These are phyloP conservation scores for Ceratotherium simum DNA, from an alignment of 2,113 vertebrate species.

Conservation along the genomic window DNA sequence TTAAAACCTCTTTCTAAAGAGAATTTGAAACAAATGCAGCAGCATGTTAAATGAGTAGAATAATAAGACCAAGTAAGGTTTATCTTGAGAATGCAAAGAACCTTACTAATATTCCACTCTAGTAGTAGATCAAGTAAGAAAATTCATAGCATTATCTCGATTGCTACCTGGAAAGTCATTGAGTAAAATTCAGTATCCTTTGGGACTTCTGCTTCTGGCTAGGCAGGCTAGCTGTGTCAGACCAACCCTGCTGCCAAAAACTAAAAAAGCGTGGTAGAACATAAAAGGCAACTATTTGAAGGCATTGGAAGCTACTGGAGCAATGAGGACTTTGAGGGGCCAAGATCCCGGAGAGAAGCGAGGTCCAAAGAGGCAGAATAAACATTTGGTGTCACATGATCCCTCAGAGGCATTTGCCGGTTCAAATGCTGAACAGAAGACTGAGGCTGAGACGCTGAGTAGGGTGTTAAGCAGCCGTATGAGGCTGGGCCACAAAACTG, in stretches of 20 bases:
- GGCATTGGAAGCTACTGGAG: background rate
- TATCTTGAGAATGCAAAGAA: background rate
- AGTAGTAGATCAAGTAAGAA: background rate
- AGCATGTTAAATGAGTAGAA: background rate
- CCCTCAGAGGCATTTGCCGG: background rate
- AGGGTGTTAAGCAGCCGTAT: background rate
- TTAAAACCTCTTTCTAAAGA: conserved; percentile 45
- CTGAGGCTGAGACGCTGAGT: background rate
- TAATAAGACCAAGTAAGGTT: background rate
- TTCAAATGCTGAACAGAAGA: background rate
- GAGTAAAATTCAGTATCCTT: background rate
- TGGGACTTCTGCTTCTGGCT: background rate
- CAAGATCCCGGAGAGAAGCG: background rate
- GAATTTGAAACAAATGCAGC: background rate
- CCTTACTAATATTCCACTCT: background rate
- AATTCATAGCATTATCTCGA: background rate
- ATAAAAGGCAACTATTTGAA: background rate
- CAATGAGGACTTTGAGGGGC: background rate
- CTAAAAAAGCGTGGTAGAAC: background rate
- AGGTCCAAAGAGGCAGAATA: background rate
- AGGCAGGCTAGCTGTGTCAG: background rate
- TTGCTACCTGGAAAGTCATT: background rate
- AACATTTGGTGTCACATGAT: background rate
- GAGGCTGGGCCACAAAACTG: background rate
- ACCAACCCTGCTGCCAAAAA: background rate